Evolutionary conservation across 2,888 invertebrate genomes (phyloP).

Genomic region (Cyclophora albipunctata): DNA sequence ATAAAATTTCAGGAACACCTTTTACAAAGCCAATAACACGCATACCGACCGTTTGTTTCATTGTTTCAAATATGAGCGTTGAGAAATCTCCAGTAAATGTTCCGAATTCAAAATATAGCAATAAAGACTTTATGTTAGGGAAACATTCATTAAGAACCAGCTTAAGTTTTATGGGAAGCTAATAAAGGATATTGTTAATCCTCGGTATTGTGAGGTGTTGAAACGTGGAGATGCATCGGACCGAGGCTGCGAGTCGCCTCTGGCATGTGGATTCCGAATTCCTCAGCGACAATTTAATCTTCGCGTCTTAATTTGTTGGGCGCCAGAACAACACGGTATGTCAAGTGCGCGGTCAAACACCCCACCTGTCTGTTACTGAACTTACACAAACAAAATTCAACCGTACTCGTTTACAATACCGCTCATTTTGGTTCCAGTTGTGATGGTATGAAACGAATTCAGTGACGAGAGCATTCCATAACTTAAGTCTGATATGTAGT

Average conservation of each 20-base stretch:
- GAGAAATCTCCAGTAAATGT: constrained; percentile 5
- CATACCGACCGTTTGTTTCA: neutral
- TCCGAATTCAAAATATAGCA: constrained; percentile 9
- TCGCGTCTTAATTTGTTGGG: constrained; percentile 49
- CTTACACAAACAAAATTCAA: constrained; percentile 8
- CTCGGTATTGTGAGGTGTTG: constrained; percentile 12
- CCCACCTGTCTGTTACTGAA: constrained; percentile 39
- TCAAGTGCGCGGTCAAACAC: constrained; percentile 55
- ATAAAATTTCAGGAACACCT: neutral
- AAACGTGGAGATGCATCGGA: constrained; percentile 9
- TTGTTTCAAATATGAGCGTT: neutral
- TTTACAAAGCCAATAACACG: too few species aligned
- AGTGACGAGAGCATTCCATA: too few species aligned
- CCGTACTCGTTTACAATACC: neutral
- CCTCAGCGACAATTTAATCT: constrained; percentile 51
- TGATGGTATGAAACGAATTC: too few species aligned
- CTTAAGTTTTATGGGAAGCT: constrained; percentile 33
- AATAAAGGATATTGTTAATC: constrained; percentile 40
- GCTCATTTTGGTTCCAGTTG: too few species aligned
- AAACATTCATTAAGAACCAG: constrained; percentile 28
- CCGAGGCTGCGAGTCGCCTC: constrained; percentile 13
- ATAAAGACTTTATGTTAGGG: constrained; percentile 23
- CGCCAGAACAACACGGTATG: constrained; percentile 36
- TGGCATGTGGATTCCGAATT: constrained; percentile 31
- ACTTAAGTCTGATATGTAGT: too few species aligned